Evolutionary conservation across 2,888 invertebrate genomes (phyloP).

Genomic region (Coenonympha glycerion): DNA sequence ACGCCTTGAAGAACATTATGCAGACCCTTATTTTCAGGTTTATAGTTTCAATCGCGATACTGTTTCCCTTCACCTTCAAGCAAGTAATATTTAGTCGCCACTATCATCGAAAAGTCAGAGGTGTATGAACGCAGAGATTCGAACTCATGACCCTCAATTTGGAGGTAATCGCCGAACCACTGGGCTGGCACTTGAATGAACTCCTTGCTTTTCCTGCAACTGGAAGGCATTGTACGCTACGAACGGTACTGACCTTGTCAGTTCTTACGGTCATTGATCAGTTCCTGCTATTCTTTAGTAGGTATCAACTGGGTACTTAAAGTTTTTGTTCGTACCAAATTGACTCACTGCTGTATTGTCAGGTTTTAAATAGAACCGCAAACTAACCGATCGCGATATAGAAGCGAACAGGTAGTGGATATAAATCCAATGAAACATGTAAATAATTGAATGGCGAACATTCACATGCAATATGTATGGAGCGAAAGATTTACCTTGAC

Average conservation of each 20-base stretch:
- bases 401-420: slow-evolving; percentile 32
- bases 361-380: slow-evolving; percentile 52
- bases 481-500: slow-evolving; percentile 54
- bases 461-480: slow-evolving; percentile 27
- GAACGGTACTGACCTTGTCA: slow-evolving; percentile 61
- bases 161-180: too few species aligned
- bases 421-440: slow-evolving; percentile 7
- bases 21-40: too few species aligned
- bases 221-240: slow-evolving; percentile 64
- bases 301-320: too few species aligned
- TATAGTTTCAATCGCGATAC: background rate
- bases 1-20: too few species aligned
- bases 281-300: slow-evolving; percentile 46
- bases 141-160: too few species aligned
- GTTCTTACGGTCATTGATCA: slow-evolving; percentile 52
- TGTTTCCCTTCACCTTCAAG: background rate
- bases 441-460: slow-evolving; percentile 12
- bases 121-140: too few species aligned
- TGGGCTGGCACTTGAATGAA: too few species aligned
- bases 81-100: too few species aligned
- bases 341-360: slow-evolving; percentile 56
- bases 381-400: slow-evolving; percentile 39
- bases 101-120: too few species aligned
- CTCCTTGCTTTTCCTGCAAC: slow-evolving; percentile 27
- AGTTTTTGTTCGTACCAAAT: slow-evolving; percentile 52